Base-by-base conservation (phyloP, 1,140 invertebrate genomes). In the Drosophila baimaii region DNA sequence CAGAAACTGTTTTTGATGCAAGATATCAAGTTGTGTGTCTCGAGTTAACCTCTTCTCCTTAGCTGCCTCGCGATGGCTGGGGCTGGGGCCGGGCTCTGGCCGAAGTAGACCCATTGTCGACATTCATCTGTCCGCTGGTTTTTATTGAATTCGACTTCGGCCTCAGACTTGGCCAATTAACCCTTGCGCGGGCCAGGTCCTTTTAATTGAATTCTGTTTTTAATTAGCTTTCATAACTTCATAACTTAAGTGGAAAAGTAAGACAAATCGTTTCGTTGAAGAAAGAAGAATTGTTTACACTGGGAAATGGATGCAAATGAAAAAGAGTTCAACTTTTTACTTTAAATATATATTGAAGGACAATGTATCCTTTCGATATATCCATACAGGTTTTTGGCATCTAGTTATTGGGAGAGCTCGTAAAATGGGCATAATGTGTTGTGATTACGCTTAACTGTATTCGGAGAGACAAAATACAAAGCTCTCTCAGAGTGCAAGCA, bases 1-100 rank as follows among this genome's bases (percentile, higher is more conserved):
- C 19, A 52, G 57, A 79, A 49, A 56, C 52, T 12, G 15, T 79
- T 63, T 68, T 79, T 74, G 73, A 80, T 79, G 57, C 69, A 29
- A 80, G 77, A 80, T 80, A 79, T 80, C 77, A 79, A 54, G 73
- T 77, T 76, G 62, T 52, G 54, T 33, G 54, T 64, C 51, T 74
- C 29, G 47, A 58, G 73, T 33, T 76, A 59, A 72, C 54, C 72
- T 76, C 46, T 55, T 75, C 46, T 69, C 69, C 47, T 47, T 44
- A 13, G 46, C 65, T 33, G 41, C 15, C 54, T 44, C 35, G 46
- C 49, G 35, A 27, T 66, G 51, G 15, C 46, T 39, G 62, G 52
- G 51, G 15, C 46, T 39, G 62, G 52, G 54, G 59, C 27, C 57
- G 69, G 71, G 39, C 59, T n/a, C 58, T 29, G 68, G 65, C 58